A percentile compares a stretch with the other conserved stretches of the same genome.
Conservation (phyloP, 1,140 invertebrate genomes). For the Drosophila ambigua region DNA sequence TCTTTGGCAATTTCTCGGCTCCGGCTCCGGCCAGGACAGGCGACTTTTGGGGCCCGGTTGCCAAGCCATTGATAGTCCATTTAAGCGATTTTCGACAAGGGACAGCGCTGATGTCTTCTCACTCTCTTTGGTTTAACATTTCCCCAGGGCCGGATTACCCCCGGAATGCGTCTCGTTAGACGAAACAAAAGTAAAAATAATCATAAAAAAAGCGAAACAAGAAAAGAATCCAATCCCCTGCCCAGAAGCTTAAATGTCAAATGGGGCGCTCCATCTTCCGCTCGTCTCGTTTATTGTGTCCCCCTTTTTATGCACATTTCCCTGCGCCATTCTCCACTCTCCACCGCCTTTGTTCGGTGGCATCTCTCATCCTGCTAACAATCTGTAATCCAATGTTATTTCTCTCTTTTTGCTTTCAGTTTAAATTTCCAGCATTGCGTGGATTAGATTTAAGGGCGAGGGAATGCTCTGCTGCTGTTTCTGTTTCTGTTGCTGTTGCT, state of each 20-base stretch:
- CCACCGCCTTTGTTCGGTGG: background rate
- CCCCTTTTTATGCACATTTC: conserved; percentile 45
- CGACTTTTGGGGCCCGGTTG: background rate
- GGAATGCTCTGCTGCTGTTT: background rate
- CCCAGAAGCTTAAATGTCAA: conserved; percentile 68
- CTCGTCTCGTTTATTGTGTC: conserved; percentile 38
- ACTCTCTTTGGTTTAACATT: conserved; percentile 57
- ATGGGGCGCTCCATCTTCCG: conserved; percentile 12
- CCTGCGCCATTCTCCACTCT: background rate
- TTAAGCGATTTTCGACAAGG: conserved; percentile 72
- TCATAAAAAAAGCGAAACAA: conserved; percentile 43
- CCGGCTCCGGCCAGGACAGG: too few species aligned
- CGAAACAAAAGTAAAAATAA: conserved; percentile 73
- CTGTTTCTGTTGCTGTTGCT: too few species aligned
- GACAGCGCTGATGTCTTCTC: conserved; percentile 31
- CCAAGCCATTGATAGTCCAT: conserved; percentile 66
- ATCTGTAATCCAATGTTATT: conserved; percentile 52
- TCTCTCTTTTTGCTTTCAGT: conserved; percentile 14
- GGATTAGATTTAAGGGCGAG: conserved; percentile 47
- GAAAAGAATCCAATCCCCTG: conserved; percentile 42
- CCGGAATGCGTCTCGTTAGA: conserved; percentile 79
- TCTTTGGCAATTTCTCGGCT: conserved; percentile 54
- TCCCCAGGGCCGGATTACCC: conserved; percentile 77
- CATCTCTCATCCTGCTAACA: conserved; percentile 22
- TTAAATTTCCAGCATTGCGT: conserved; percentile 50